These are phyloP conservation scores for Trichopoda pennipes DNA, from an alignment of 2,888 invertebrate species.

Conservation along the genomic window DNA sequence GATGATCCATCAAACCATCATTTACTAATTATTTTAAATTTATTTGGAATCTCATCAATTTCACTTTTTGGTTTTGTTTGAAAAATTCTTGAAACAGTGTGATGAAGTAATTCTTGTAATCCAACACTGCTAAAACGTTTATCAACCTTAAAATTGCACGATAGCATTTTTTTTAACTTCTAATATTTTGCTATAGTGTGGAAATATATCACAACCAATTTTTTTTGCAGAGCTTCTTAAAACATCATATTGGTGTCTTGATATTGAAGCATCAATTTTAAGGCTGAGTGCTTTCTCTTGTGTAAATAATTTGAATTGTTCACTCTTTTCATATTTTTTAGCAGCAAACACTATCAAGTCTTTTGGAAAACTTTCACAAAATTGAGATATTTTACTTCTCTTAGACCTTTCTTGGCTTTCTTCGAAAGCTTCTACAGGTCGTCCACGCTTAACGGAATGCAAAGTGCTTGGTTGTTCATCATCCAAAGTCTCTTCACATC, in stretches of 20 bases:
- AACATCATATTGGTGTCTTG: constrained; percentile 52
- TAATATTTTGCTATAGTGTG: too few relatives aligned
- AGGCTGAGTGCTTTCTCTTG: constrained; percentile 50
- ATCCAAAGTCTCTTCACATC: too few relatives aligned
- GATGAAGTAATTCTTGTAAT: constrained; percentile 46
- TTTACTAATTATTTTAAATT: constrained; percentile 24
- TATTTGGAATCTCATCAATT: constrained; percentile 38
- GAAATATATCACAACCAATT: too few relatives aligned
- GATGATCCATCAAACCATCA: constrained; percentile 4
- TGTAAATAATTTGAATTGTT: too few relatives aligned
- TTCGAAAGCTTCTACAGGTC: constrained; percentile 38
- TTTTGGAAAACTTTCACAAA: constrained; percentile 36
- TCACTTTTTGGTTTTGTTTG: too few relatives aligned
- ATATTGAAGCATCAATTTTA: constrained; percentile 46
- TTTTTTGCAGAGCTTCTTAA: too few relatives aligned
- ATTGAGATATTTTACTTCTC: constrained; percentile 39
- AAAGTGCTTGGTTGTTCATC: too few relatives aligned
- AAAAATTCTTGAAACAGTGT: constrained; percentile 25
- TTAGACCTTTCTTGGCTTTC: constrained; percentile 35
- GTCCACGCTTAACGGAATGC: too few relatives aligned
- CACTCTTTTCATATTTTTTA: too few relatives aligned
- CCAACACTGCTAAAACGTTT: too few relatives aligned
- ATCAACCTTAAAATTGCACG: constrained; percentile 46
- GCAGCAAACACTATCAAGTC: constrained; percentile 35
- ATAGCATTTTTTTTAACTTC: constrained; percentile 51